phyloP scores from a whole-genome alignment of 2,888 invertebrate species.

The Dynastes maya region DNA sequence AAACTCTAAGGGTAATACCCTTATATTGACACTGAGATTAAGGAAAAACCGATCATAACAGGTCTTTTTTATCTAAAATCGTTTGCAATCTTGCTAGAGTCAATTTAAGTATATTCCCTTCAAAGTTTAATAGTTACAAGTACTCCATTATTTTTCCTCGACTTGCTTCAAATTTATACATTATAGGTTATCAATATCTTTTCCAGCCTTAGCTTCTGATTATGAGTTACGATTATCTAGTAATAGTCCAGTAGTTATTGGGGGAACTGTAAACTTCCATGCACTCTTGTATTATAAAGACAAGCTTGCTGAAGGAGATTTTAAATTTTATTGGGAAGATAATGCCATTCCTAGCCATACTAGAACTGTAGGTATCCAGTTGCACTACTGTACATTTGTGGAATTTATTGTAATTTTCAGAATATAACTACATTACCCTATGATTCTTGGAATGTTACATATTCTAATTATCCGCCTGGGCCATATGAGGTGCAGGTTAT shows the following conservation, averaged over 20 bases:
- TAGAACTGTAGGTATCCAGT: slow-evolving; percentile 68
- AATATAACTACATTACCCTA: slow-evolving; percentile 71
- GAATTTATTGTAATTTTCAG: slow-evolving; percentile 63
- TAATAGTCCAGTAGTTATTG: slow-evolving; percentile 81
- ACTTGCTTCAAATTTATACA: not conserved
- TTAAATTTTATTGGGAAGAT: slow-evolving; percentile 76
- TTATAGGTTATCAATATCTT: slow-evolving; percentile 7
- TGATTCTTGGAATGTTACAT: slow-evolving; percentile 78
- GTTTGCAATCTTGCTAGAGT: no score
- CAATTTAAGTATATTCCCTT: no score
- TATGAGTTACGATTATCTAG: slow-evolving; percentile 73
- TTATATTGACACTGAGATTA: no score
- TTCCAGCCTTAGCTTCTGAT: slow-evolving; percentile 51
- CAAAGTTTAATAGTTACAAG: no score
- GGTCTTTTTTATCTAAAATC: no score
- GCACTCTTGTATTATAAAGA: slow-evolving; percentile 73
- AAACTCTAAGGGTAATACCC: no score
- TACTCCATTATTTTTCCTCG: not conserved
- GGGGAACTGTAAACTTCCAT: slow-evolving; percentile 80
- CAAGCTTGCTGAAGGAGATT: slow-evolving; percentile 70
- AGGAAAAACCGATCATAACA: no score
- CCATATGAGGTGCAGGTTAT: slow-evolving; percentile 75
- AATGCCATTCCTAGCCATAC: slow-evolving; percentile 73
- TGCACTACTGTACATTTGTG: slow-evolving; percentile 1
- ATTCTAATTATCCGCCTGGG: slow-evolving; percentile 73